Conservation (phyloP, 2,113 vertebrate genomes). For the Ramphastos sulfuratus region DNA sequence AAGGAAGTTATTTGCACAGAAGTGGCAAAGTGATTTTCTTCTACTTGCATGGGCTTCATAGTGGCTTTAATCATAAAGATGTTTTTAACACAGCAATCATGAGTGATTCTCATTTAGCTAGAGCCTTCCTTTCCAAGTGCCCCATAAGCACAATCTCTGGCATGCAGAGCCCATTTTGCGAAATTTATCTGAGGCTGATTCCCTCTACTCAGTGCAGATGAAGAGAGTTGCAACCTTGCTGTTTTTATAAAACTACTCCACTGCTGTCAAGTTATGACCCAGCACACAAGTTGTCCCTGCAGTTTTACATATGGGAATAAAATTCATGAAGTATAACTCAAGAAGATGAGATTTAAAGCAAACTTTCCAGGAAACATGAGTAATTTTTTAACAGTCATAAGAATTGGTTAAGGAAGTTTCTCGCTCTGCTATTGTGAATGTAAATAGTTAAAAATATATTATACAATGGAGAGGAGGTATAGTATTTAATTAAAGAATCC, state of each 20-base stretch:
- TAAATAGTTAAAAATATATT: neutral
- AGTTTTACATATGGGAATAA: neutral
- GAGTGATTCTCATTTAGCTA: neutral
- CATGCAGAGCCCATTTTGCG: neutral
- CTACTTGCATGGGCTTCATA: neutral
- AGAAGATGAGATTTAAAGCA: neutral
- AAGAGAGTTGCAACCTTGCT: neutral
- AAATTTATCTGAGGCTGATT: neutral
- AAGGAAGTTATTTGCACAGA: neutral
- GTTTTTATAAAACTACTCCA: neutral
- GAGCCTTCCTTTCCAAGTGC: neutral
- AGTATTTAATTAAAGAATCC: neutral
- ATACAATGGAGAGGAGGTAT: neutral
- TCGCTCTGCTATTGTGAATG: accelerated
- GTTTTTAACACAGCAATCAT: neutral
- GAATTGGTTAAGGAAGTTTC: neutral
- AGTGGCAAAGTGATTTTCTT: neutral
- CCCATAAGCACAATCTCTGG: neutral
- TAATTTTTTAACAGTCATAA: neutral
- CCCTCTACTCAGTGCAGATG: neutral
- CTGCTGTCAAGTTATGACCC: neutral
- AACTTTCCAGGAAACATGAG: neutral
- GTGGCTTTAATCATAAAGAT: neutral
- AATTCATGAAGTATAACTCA: neutral
- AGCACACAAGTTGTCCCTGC: neutral